A percentile compares a stretch with the other conserved stretches of the same genome.
Conservation (phyloP, 1,140 invertebrate species). For the Patella vulgata region DNA sequence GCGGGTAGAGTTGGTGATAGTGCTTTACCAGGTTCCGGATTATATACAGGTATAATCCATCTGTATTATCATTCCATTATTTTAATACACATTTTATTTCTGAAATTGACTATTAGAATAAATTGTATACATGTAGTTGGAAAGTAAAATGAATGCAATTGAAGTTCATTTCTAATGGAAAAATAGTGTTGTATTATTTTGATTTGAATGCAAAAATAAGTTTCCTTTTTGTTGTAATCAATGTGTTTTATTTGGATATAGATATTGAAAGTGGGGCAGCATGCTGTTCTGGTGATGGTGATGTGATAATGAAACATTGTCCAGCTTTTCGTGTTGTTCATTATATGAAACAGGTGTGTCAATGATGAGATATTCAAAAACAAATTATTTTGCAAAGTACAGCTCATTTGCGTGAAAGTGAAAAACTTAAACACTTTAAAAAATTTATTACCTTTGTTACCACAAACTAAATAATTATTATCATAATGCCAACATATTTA, state of each 20-base stretch:
- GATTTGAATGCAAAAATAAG: no score
- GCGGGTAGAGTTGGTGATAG: slow-evolving; percentile 88
- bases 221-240: no score
- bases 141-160: no score
- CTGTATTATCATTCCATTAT: no score
- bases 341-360: slow-evolving; percentile 38
- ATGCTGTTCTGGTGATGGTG: slow-evolving; percentile 93
- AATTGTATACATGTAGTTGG: no score
- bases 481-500: not conserved
- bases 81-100: no score
- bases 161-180: no score
- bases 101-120: no score
- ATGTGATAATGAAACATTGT: slow-evolving; percentile 92
- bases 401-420: not conserved
- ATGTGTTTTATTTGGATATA: slow-evolving; percentile 11
- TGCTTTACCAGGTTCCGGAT: slow-evolving; percentile 91
- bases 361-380: not conserved
- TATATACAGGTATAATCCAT: slow-evolving; percentile 78
- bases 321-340: slow-evolving; percentile 68
- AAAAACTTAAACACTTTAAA: not conserved
- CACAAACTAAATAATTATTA: not conserved
- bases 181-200: no score
- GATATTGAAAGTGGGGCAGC: slow-evolving; percentile 87
- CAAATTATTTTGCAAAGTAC: not conserved
- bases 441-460: not conserved